These are phyloP conservation scores for Uria lomvia DNA, from an alignment of 2,113 vertebrate species.

Conservation along the genomic window DNA sequence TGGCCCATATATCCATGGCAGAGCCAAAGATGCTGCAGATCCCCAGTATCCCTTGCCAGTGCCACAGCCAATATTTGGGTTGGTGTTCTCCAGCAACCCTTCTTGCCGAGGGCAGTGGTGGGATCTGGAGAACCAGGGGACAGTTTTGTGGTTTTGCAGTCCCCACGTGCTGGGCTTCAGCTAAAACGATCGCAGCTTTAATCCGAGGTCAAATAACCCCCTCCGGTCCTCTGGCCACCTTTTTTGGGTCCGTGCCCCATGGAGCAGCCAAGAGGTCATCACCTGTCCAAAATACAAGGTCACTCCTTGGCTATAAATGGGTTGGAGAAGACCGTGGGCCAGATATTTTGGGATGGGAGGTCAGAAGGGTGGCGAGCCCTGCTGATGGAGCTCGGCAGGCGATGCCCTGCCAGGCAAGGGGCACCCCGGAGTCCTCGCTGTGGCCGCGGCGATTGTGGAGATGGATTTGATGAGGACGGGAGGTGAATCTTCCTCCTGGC, in stretches of 20 bases:
- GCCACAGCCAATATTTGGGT: neutral
- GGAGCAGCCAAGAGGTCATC: neutral
- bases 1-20: neutral
- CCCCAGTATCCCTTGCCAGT: neutral
- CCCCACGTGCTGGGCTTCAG: neutral
- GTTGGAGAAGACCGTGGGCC: neutral
- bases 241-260: neutral
- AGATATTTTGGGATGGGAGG: neutral
- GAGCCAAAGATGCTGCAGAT: neutral
- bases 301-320: neutral
- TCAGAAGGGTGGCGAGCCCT: neutral
- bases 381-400: neutral
- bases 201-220: neutral
- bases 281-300: neutral
- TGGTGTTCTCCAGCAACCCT: neutral
- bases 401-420: neutral
- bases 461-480: neutral
- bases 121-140: neutral
- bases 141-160: neutral
- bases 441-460: neutral
- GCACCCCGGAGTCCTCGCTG: neutral
- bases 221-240: neutral
- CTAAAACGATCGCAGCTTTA: neutral
- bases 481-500: neutral
- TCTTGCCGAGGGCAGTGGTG: accelerated